These are phyloP conservation scores for Anhinga anhinga DNA, from an alignment of 2,113 vertebrate genomes.

Conservation along the genomic window DNA sequence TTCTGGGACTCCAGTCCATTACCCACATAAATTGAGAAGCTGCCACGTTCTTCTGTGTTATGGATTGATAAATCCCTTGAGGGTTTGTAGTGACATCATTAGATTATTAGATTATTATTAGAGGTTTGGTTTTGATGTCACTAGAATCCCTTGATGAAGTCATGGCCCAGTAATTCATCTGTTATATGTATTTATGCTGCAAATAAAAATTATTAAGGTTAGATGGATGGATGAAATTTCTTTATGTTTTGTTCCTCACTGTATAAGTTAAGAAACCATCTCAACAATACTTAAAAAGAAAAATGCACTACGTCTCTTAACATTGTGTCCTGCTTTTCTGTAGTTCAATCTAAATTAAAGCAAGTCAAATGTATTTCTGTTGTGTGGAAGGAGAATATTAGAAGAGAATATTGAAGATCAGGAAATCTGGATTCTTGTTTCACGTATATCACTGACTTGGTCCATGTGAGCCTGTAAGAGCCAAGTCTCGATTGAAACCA, in stretches of 20 bases:
- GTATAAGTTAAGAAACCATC: not conserved
- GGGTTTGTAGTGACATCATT: constrained; percentile 8
- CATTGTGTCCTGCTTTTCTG: not conserved
- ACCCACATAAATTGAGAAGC: not conserved
- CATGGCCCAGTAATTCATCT: not conserved
- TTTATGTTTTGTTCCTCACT: not conserved
- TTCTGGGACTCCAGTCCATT: not conserved
- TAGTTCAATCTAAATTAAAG: not conserved
- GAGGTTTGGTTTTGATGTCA: constrained; percentile 8
- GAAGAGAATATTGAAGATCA: not conserved
- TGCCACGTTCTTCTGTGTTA: not conserved
- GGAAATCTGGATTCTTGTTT: not conserved
- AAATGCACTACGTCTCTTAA: not conserved
- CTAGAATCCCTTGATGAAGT: not conserved
- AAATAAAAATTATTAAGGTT: not conserved
- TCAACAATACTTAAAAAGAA: not conserved
- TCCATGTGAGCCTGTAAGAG: not conserved
- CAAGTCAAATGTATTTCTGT: not conserved
- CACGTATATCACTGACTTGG: rapidly evolving
- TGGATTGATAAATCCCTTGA: not conserved
- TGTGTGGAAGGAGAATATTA: not conserved
- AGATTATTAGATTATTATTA: not conserved
- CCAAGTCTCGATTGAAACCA: not conserved
- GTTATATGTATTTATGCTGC: not conserved
- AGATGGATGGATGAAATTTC: not conserved